Evolutionary conservation across 2,888 invertebrate genomes (phyloP), one percentile per base, ranked within the genome.

Genomic region (Carcina quercana): DNA sequence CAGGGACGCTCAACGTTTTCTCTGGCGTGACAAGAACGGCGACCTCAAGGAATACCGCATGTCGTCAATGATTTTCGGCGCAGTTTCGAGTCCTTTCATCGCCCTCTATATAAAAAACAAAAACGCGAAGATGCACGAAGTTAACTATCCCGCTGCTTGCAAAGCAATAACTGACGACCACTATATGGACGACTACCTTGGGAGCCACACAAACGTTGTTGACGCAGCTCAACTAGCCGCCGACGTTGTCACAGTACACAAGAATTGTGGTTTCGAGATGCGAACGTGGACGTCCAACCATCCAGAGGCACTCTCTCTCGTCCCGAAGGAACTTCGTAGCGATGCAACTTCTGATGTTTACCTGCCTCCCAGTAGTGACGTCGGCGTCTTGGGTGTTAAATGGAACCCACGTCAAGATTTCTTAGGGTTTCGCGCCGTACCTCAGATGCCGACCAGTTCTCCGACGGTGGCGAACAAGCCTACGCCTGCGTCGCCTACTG

Each of bases 31-130:
- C 13, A 49, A 50, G 0, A n/a, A n/a, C n/a, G n/a, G n/a, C n/a
- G n/a, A n/a, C n/a, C n/a, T n/a, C n/a, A n/a, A n/a, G n/a, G n/a
- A n/a, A n/a, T n/a, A n/a, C n/a, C n/a, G n/a, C n/a, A n/a, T n/a
- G n/a, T n/a, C n/a, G n/a, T n/a, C n/a, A n/a, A n/a, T n/a, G n/a
- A n/a, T n/a, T n/a, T n/a, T n/a, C n/a, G n/a, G n/a, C n/a, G n/a
- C n/a, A n/a, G 42, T 22, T 5, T 46, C 38, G n/a, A 54, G 50
- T 5, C 57, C 52, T 0, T 50, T 46, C 31, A 48, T 42, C n/a
- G 60, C 55, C 0, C 14, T 37, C 2, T 38, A 47, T 19, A 45
- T 50, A 21, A 36, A 58, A 3, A 59, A 57, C 33, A 50, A 58
- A 22, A 19, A 30, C 10, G 30, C 15, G 8, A 10, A 7, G 13